Conservation (phyloP, 1,140 invertebrate genomes). For the Procambarus virginalis region DNA sequence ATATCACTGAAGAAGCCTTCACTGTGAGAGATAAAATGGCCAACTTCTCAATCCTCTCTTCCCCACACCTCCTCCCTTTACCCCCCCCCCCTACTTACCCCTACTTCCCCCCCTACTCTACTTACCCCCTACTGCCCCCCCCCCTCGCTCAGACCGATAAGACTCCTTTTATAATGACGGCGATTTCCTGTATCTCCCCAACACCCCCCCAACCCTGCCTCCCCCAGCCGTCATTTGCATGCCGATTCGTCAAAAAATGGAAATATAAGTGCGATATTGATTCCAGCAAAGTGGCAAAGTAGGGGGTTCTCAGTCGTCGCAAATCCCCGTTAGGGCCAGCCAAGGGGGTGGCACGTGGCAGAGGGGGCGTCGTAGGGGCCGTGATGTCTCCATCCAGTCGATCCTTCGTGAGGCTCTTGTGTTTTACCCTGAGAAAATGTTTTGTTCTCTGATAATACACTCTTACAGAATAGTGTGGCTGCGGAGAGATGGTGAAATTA, state of each 20-base stretch:
- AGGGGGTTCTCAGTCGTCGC: background rate
- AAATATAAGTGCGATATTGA: background rate
- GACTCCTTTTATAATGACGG: slow-evolving; percentile 11
- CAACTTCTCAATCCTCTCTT: slow-evolving; percentile 9
- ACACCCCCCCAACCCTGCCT: background rate
- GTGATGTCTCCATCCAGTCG: too few relatives aligned
- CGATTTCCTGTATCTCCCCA: slow-evolving; percentile 10
- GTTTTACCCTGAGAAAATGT: too few relatives aligned
- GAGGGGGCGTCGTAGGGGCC: background rate
- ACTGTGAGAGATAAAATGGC: background rate
- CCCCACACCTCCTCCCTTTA: background rate
- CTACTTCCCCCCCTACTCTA: background rate
- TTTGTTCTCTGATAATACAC: too few relatives aligned
- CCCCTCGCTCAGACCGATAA: background rate
- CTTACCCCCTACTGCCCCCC: background rate
- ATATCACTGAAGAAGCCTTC: background rate
- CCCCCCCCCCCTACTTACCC: background rate
- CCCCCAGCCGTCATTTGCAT: slow-evolving; percentile 8
- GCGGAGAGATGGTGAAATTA: too few relatives aligned
- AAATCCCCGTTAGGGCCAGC: background rate
- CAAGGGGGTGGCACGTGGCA: background rate
- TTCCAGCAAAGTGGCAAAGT: background rate
- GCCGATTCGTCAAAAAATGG: slow-evolving; percentile 21
- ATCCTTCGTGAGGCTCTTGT: too few relatives aligned
- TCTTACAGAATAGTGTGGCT: too few relatives aligned